These are phyloP conservation scores for Pelobates cultripes DNA, from an alignment of 2,797 vertebrate genomes.

Conservation along the genomic window DNA sequence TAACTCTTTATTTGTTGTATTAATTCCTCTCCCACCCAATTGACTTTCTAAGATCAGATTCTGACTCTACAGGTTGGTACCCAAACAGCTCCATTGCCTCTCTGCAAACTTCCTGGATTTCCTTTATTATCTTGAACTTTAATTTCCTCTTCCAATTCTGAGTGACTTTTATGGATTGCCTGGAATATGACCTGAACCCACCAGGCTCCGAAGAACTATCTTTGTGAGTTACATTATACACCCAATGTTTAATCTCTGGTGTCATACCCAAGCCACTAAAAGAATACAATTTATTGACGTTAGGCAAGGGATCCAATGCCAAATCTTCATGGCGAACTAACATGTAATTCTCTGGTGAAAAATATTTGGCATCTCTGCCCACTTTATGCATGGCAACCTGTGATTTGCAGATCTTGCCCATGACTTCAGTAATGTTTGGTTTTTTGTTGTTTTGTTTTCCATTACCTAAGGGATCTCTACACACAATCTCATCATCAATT, in stretches of 20 bases:
- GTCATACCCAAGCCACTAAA: slow-evolving; percentile 82
- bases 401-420: slow-evolving; percentile 33
- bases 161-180: slow-evolving; percentile 78
- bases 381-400: slow-evolving; percentile 34
- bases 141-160: slow-evolving; percentile 85
- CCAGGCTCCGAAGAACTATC: slow-evolving; percentile 69
- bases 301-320: slow-evolving; percentile 70
- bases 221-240: slow-evolving; percentile 84
- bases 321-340: slow-evolving; percentile 90
- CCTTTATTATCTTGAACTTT: slow-evolving; percentile 72
- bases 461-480: neutral
- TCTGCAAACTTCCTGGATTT: slow-evolving; percentile 82
- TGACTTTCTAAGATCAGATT: slow-evolving; percentile 62
- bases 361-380: neutral
- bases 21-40: slow-evolving; percentile 52
- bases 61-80: slow-evolving; percentile 74
- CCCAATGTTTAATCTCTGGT: slow-evolving; percentile 75
- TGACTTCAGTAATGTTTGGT: neutral
- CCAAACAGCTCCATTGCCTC: slow-evolving; percentile 84
- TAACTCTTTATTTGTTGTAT: too few relatives aligned
- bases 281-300: slow-evolving; percentile 75
- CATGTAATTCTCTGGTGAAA: slow-evolving; percentile 73
- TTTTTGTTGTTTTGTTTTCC: too few relatives aligned
- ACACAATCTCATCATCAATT: slow-evolving; percentile 16
- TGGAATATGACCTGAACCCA: slow-evolving; percentile 79